Evolutionary conservation across 2,888 invertebrate genomes (phyloP).

Genomic region (Dioctria linearis): DNA sequence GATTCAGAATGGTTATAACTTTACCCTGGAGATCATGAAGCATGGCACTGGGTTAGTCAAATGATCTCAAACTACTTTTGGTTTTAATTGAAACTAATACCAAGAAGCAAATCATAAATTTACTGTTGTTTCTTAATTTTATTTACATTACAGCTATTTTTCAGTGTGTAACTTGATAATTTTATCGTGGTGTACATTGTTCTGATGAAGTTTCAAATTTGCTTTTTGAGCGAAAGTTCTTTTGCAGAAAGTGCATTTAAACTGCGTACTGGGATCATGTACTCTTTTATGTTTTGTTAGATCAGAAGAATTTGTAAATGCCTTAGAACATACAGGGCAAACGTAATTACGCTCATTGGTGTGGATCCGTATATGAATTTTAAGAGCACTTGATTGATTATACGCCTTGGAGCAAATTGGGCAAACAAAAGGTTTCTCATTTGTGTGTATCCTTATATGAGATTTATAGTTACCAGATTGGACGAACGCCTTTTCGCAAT

Average conservation of each 20-base stretch:
- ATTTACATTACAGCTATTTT: neutral
- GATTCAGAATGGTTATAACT: too few relatives aligned
- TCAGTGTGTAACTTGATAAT: neutral
- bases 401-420: slow-evolving; percentile 60
- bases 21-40: too few relatives aligned
- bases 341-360: slow-evolving; percentile 62
- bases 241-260: slow-evolving; percentile 59
- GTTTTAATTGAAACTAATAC: neutral
- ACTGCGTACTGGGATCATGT: slow-evolving; percentile 59
- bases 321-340: slow-evolving; percentile 60
- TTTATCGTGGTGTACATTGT: slow-evolving; percentile 27
- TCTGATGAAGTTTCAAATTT: slow-evolving; percentile 55
- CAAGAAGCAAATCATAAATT: neutral
- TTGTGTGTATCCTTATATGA: slow-evolving; percentile 62
- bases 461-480: slow-evolving; percentile 62
- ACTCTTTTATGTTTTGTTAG: slow-evolving; percentile 61
- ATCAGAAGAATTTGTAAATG: slow-evolving; percentile 61
- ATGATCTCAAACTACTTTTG: neutral
- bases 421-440: slow-evolving; percentile 62
- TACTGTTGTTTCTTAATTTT: neutral
- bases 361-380: slow-evolving; percentile 61
- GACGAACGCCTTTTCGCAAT: slow-evolving; percentile 62
- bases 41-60: too few relatives aligned
- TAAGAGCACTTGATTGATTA: slow-evolving; percentile 61
- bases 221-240: slow-evolving; percentile 60